These are phyloP conservation scores for Prunella himalayana DNA, from an alignment of 2,113 vertebrate species.

Conservation along the genomic window DNA sequence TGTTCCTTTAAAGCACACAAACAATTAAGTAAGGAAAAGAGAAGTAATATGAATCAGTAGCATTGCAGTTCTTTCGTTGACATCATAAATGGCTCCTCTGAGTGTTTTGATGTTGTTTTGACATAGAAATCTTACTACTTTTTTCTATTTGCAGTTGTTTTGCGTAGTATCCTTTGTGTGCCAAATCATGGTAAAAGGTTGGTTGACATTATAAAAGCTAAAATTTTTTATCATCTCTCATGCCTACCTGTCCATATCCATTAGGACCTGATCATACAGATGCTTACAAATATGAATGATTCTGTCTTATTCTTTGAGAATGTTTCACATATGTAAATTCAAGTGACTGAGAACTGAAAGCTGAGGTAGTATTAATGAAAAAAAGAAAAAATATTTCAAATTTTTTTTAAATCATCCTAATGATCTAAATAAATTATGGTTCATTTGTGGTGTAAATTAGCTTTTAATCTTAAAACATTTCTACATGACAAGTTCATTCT, in stretches of 20 bases:
- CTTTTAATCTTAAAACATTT: neutral
- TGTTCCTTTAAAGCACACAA: neutral
- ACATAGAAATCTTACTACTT: constrained; percentile 19
- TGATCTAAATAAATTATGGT: neutral
- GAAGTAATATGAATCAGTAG: neutral
- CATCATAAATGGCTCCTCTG: constrained; percentile 34
- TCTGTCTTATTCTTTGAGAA: neutral
- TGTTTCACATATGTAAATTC: neutral
- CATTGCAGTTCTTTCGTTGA: constrained; percentile 1
- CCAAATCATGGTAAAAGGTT: constrained; percentile 20
- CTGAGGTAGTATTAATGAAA: neutral
- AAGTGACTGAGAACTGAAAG: neutral
- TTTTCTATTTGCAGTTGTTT: constrained; percentile 30
- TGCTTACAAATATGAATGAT: neutral
- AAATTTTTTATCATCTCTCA: neutral
- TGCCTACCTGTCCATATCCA: neutral
- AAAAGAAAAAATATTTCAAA: neutral
- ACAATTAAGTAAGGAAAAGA: constrained; percentile 30
- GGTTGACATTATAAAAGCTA: constrained; percentile 5
- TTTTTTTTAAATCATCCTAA: neutral
- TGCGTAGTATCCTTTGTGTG: neutral
- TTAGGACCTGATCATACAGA: neutral
- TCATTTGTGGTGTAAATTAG: neutral
- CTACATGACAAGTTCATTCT: neutral
- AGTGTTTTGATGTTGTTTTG: constrained; percentile 52